These are phyloP conservation scores for Euphydryas editha DNA, from an alignment of 2,888 invertebrate species.

Conservation along the genomic window DNA sequence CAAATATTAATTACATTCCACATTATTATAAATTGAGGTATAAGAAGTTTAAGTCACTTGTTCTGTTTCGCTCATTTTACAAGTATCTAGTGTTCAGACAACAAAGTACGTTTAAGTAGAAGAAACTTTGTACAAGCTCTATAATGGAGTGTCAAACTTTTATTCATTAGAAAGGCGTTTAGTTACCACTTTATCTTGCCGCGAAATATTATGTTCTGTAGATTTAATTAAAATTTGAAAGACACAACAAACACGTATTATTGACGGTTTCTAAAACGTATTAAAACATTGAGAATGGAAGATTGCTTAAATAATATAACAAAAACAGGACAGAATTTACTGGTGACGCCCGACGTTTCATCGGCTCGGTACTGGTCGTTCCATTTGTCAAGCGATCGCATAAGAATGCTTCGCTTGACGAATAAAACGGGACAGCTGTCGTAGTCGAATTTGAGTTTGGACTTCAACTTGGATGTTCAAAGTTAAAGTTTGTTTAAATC, in stretches of 20 bases:
- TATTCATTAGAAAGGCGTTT: constrained; percentile 22
- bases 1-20: constrained; percentile 1
- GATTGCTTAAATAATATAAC: no score
- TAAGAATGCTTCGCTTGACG: no score
- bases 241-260: not conserved
- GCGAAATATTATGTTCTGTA: not conserved
- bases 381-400: no score
- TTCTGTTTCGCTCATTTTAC: constrained; percentile 25
- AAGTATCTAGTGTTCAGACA: constrained; percentile 31
- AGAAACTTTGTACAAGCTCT: constrained; percentile 26
- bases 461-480: no score
- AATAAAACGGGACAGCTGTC: no score
- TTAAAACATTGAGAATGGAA: no score
- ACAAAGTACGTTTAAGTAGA: constrained; percentile 29
- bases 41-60: constrained; percentile 8
- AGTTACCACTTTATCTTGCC: constrained; percentile 7
- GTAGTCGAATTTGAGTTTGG: no score
- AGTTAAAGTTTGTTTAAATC: no score
- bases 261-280: not conserved
- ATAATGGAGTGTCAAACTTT: constrained; percentile 26
- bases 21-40: constrained; percentile 8
- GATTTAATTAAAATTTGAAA: not conserved
- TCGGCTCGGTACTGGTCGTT: no score
- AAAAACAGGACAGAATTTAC: no score
- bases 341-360: no score